phyloP scores from a whole-genome alignment of 2,797 vertebrate genomes.

The Channa striata region DNA sequence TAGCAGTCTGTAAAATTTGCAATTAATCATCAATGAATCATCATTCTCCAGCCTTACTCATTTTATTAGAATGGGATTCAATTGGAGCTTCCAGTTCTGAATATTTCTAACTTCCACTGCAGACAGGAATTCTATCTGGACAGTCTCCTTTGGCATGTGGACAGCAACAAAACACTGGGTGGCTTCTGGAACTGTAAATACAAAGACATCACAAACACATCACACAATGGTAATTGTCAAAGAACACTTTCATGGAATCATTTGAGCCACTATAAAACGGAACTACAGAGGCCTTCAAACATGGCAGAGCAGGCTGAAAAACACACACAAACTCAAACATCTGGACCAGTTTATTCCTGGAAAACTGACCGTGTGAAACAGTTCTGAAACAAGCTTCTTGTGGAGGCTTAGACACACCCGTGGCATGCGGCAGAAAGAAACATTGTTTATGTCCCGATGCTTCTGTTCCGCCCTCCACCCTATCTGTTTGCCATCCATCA shows the following conservation, averaged over 20 bases:
- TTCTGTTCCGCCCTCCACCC: constrained; percentile 35
- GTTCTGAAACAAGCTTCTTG: constrained; percentile 18
- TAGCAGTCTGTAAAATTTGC: constrained; percentile 3
- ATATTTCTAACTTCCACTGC: not conserved
- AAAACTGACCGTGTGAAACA: constrained; percentile 1
- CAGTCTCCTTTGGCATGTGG: not conserved
- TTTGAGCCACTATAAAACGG: not conserved
- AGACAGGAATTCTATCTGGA: not conserved
- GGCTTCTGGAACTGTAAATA: not conserved
- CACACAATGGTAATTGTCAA: not conserved
- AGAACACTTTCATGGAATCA: not conserved
- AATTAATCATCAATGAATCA: constrained; percentile 7
- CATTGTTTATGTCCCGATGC: constrained; percentile 58
- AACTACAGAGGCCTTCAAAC: not conserved
- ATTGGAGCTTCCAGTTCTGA: not conserved
- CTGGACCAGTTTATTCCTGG: not conserved
- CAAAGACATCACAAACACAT: not conserved
- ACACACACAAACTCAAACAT: not conserved
- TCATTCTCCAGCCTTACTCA: not conserved
- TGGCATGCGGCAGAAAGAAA: constrained; percentile 28
- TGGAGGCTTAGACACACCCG: constrained; percentile 40
- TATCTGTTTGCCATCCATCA: constrained; percentile 75
- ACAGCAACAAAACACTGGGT: not conserved
- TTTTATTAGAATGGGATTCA: not conserved
- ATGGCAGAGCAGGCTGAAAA: not conserved